Evolutionary conservation across 2,888 invertebrate species (phyloP).

Genomic region (Eretmocerus hayati): DNA sequence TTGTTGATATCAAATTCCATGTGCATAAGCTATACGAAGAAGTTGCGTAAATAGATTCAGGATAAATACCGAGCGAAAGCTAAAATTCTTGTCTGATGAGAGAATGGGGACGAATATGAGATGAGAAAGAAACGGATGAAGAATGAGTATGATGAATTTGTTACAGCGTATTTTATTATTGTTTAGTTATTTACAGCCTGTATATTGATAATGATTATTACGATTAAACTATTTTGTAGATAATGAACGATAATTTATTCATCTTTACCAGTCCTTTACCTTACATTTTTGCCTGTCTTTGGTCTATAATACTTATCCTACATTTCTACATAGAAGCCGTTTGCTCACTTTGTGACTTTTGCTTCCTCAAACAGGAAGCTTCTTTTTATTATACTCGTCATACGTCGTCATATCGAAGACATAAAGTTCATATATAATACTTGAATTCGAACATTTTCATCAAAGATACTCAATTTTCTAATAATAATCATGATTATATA

Average conservation of each 20-base stretch:
- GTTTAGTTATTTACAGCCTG: conserved; percentile 47
- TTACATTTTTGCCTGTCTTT: conserved; percentile 1
- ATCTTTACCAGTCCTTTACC: conserved; percentile 14
- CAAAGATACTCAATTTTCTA: too few relatives aligned
- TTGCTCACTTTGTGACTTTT: too few relatives aligned
- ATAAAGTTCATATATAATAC: too few relatives aligned
- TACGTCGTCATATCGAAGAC: too few relatives aligned
- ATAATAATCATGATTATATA: too few relatives aligned
- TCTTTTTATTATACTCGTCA: too few relatives aligned
- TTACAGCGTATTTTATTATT: conserved; percentile 47
- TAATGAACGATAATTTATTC: conserved; percentile 33
- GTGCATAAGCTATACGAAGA: conserved; percentile 1
- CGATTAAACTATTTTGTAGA: conserved; percentile 48
- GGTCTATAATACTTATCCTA: conserved; percentile 16
- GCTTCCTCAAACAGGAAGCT: too few relatives aligned
- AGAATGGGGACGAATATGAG: conserved; percentile 9
- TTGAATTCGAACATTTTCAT: too few relatives aligned
- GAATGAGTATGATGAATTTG: conserved; percentile 34
- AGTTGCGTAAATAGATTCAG: conserved; percentile 12
- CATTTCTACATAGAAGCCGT: too few relatives aligned
- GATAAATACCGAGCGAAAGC: background rate
- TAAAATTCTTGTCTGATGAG: conserved; percentile 1
- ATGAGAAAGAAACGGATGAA: conserved; percentile 14
- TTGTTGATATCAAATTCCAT: background rate
- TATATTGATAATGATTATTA: conserved; percentile 44